Base-by-base conservation (phyloP, 1,140 invertebrate genomes). In the Danaus plexippus region DNA sequence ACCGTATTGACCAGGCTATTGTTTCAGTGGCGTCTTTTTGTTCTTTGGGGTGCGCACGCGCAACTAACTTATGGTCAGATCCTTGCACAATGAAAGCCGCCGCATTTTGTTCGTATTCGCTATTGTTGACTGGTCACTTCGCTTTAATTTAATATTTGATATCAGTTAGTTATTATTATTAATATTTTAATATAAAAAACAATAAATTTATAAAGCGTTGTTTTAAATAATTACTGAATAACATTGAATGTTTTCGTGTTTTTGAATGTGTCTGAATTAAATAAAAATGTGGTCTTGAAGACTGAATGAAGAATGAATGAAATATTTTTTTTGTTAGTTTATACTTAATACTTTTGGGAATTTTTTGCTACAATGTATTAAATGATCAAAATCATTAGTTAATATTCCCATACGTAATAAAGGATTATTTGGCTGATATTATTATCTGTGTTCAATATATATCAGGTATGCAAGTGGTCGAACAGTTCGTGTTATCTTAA, bases 1-100 rank as follows among this genome's bases (percentile, higher is more conserved):
- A 77, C 78, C 66, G 76, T 77, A 77, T 73, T 71, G 75, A 69
- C 69, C 71, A 71, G 65, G 69, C 70, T 63, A 77, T 79, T 77
- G 76, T 77, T 59, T 52, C 53, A 32, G 43, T 52, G 60, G 55
- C 61, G 59, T 70, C 63, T 58, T 74, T 69, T 75, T 61, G 59
- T 54, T 18, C 54, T 43, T 56, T 45, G 56, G 52, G 56, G 47
- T 42, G 55, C 63, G 64, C 65, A 68, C 61, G 59, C 69, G 64
- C 68, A 52, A 63, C 71, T 77, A 75, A 77, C 75, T 77, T 75
- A 77, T 77, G 75, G 71, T 61, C 55, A 64, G 43, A 46, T 51
- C 41, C 52, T 58, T 61, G 63, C 65, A 57, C 56, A 66, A 71
- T 66, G 61, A 54, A 49, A 42, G 63, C 53, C 61, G 52, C 52